These are phyloP conservation scores for Plectropomus leopardus DNA, from an alignment of 2,113 vertebrate genomes.

Conservation along the genomic window DNA sequence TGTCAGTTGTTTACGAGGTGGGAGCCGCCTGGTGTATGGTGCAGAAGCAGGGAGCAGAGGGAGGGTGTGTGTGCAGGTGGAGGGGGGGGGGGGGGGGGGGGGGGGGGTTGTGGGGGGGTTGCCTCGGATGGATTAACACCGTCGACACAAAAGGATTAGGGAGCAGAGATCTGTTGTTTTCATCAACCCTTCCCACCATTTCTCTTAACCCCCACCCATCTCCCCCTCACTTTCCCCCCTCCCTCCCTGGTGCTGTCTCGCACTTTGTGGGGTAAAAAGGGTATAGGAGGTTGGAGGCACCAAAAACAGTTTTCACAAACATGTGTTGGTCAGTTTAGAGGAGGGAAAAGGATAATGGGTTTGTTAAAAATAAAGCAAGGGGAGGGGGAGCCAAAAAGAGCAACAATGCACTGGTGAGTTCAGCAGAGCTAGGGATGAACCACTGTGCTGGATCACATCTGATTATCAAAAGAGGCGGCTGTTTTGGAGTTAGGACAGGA, in stretches of 20 bases:
- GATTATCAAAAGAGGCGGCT: conserved; percentile 41
- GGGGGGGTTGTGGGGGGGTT: conserved; percentile 18
- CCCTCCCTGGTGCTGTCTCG: conserved; percentile 26
- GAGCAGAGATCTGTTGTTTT: conserved; percentile 84
- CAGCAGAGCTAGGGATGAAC: conserved; percentile 12
- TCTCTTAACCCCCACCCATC: conserved; percentile 51
- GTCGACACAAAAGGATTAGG: conserved; percentile 84
- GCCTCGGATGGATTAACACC: conserved; percentile 78
- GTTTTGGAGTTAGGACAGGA: conserved; percentile 10
- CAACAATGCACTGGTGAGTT: conserved; percentile 33
- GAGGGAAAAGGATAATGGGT: conserved; percentile 8
- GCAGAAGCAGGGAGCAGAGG: conserved; percentile 38
- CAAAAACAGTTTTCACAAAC: conserved; percentile 51
- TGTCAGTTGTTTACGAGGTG: conserved; percentile 69
- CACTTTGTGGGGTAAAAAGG: conserved; percentile 20
- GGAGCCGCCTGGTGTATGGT: conserved; percentile 47
- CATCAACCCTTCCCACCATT: conserved; percentile 72
- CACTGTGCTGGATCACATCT: conserved; percentile 21
- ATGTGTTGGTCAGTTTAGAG: conserved; percentile 22
- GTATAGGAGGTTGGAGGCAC: conserved; percentile 11
- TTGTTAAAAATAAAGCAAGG: conserved; percentile 41
- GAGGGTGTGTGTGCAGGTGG: conserved; percentile 25
- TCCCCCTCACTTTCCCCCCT: conserved; percentile 38
- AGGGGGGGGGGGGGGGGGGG: not conserved
- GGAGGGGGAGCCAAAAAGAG: conserved; percentile 37